Conservation (phyloP, 1,140 invertebrate species). For the Globodera ellingtonae region DNA sequence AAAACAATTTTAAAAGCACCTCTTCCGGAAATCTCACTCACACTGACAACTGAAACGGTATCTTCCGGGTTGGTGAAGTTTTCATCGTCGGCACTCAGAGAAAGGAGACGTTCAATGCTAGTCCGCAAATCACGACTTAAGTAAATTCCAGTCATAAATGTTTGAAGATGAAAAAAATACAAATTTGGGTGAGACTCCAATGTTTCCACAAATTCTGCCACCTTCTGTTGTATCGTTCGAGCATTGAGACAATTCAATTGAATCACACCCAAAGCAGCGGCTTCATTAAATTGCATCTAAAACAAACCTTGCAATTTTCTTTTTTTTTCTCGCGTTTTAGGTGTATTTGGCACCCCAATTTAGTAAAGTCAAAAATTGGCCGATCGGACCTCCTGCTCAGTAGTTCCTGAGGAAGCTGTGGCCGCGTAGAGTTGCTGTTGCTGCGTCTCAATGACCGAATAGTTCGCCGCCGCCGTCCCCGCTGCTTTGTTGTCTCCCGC, state of each 20-base stretch:
- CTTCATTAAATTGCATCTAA: constrained; percentile 12
- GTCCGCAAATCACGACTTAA: constrained; percentile 40
- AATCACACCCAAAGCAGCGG: constrained; percentile 40
- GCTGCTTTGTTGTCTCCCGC: constrained; percentile 17
- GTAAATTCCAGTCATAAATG: not conserved
- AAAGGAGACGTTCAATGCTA: constrained; percentile 39
- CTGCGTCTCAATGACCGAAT: not conserved
- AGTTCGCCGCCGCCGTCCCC: constrained; percentile 16
- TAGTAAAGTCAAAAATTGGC: not conserved
- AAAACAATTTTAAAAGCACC: constrained; percentile 18
- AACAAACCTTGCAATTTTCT: not conserved
- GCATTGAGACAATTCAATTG: constrained; percentile 48
- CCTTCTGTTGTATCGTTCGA: constrained; percentile 43
- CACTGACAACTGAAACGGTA: constrained; percentile 37
- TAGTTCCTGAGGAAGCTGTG: not conserved
- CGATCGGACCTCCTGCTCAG: not conserved
- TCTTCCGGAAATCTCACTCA: constrained; percentile 35
- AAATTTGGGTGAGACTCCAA: constrained; percentile 41
- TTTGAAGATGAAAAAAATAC: constrained; percentile 4
- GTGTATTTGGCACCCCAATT: too few species aligned
- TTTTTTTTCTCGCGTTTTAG: not conserved
- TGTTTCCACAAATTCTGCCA: constrained; percentile 45
- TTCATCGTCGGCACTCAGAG: constrained; percentile 41
- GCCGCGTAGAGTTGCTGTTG: not conserved
- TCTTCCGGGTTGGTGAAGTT: constrained; percentile 27